These are phyloP conservation scores for Caenorhabditis sp. DNA, from an alignment of 2,888 invertebrate species.

Conservation along the genomic window DNA sequence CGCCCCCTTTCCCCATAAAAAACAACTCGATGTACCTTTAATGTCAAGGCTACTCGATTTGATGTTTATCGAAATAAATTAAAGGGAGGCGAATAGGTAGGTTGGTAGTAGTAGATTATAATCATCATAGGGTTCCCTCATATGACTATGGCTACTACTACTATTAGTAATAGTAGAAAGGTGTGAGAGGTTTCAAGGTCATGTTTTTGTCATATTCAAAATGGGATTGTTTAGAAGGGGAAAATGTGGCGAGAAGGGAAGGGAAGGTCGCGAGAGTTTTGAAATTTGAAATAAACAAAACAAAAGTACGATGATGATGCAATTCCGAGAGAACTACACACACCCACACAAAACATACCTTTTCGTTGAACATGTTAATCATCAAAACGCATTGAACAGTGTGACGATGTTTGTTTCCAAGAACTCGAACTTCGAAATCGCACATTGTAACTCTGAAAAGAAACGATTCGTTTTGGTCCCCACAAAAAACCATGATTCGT, in stretches of 20 bases:
- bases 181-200: slow-evolving; percentile 20
- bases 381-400: slow-evolving; percentile 70
- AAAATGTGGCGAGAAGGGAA: slow-evolving; percentile 5
- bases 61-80: neutral
- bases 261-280: neutral
- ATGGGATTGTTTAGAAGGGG: too few species aligned
- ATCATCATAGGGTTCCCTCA: neutral
- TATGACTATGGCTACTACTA: neutral
- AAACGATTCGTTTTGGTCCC: neutral
- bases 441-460: slow-evolving; percentile 71
- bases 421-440: slow-evolving; percentile 72
- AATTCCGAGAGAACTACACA: neutral
- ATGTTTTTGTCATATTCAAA: neutral
- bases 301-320: neutral
- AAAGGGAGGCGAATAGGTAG: neutral
- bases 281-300: neutral
- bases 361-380: slow-evolving; percentile 71
- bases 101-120: neutral
- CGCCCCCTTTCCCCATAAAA: neutral
- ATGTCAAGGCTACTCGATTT: neutral
- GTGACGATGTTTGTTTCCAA: slow-evolving; percentile 73
- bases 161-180: neutral
- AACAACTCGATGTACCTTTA: neutral
- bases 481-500: neutral
- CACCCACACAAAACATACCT: slow-evolving; percentile 35